Conservation (phyloP, 2,797 vertebrate genomes). For the Xenentodon cancila region DNA sequence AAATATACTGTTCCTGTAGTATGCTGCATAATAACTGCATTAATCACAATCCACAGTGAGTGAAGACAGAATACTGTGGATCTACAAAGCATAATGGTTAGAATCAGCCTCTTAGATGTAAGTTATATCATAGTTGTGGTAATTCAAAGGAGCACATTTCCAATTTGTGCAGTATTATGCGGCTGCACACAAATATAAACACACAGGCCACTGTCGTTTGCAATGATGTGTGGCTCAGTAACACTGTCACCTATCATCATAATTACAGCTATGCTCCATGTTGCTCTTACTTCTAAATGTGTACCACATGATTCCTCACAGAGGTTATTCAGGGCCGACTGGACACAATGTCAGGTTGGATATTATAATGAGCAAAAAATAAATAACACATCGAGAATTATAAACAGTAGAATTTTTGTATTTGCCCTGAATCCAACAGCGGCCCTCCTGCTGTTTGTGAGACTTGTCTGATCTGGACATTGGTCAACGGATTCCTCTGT, state of each 20-base stretch:
- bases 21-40: slow-evolving; percentile 62
- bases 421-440: slow-evolving; percentile 76
- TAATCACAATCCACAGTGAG: slow-evolving; percentile 63
- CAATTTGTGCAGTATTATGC: slow-evolving; percentile 54
- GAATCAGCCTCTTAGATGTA: slow-evolving; percentile 59
- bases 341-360: slow-evolving; percentile 81
- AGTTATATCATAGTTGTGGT: slow-evolving; percentile 53
- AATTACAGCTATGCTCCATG: slow-evolving; percentile 61
- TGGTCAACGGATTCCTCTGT: slow-evolving; percentile 64
- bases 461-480: slow-evolving; percentile 71
- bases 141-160: slow-evolving; percentile 69
- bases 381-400: slow-evolving; percentile 77
- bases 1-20: slow-evolving; percentile 65
- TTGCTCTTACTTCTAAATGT: slow-evolving; percentile 75
- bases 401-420: slow-evolving; percentile 67
- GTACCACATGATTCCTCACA: slow-evolving; percentile 73
- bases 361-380: slow-evolving; percentile 81
- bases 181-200: slow-evolving; percentile 60
- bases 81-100: slow-evolving; percentile 45
- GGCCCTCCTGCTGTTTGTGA: slow-evolving; percentile 61
- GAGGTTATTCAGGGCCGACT: slow-evolving; percentile 71
- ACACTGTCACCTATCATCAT: slow-evolving; percentile 80
- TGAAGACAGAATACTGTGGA: slow-evolving; percentile 44
- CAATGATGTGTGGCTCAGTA: slow-evolving; percentile 71
- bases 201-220: slow-evolving; percentile 73